Evolutionary conservation across 1,140 invertebrate species (phyloP), one percentile per base, ranked within the genome.

Genomic region (Hyphantria cunea): DNA sequence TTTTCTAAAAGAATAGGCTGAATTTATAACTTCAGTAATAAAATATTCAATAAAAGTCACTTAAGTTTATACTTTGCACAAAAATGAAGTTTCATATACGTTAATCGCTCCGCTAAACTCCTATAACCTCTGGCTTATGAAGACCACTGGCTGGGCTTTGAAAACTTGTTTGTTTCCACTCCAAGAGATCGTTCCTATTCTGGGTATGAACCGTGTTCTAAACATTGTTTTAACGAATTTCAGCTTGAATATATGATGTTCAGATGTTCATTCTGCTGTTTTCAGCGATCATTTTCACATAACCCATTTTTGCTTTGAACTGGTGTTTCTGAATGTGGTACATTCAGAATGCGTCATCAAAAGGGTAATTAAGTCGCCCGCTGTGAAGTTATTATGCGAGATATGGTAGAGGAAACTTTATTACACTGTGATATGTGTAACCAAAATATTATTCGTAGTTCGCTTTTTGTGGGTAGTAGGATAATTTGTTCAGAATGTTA

Each of bases 151-250:
- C 58, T 34, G 31, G 13, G 58, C 49, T 61, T 61, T 44, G 49
- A 45, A 45, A 61, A 61, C 48, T 61, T 61, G 58, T 61, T 61
- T 61, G 58, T 61, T 61, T 61, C 58, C 49, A 52, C 31, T 52
- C 15, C 39, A 61, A 39, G 39, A 58, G 14, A 44, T 9, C 49
- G 55, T 60, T 51, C 52, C 48, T 61, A 61, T 61, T 61, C 48
- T 61, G 51, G 58, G 58, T 25, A 52, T 25, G 34, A 39, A 31
- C 55, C 55, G 8, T 14, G 44, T 14, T 44, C 31, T 17, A 52
- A 61, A 52, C 56, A 52, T 33, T 52, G 58, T 61, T 61, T 61
- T 52, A 31, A 13, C 13, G 11, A 45, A 51, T 52, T 45, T 52
- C 49, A 31, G 12, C 12, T 31, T n/a, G 8, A 39, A 58, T 49